Conservation (phyloP, 2,113 vertebrate genomes). For the Dicerorhinus sumatrensis region DNA sequence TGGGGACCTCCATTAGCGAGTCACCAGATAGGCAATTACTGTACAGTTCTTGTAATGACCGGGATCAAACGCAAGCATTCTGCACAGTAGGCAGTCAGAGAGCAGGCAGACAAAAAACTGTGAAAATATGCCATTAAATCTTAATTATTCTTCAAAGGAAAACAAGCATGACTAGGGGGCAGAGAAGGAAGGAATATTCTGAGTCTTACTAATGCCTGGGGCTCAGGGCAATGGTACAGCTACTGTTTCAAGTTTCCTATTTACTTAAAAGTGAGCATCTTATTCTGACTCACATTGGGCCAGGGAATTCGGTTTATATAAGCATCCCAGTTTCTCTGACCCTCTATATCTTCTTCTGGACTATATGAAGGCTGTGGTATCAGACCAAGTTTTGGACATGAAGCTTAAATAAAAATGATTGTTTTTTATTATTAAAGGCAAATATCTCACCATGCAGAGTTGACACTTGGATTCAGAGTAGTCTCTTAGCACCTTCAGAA, state of each 20-base stretch:
- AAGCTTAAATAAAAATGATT: neutral
- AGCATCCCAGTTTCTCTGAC: conserved; percentile 28
- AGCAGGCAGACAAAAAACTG: conserved; percentile 86
- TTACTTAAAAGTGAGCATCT: conserved; percentile 82
- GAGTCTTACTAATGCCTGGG: conserved; percentile 83
- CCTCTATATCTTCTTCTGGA: neutral
- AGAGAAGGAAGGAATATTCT: conserved; percentile 86
- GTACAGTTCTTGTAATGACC: conserved; percentile 89
- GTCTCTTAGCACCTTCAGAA: neutral
- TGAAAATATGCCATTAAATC: conserved; percentile 91
- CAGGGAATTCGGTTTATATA: conserved; percentile 28
- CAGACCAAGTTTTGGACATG: neutral
- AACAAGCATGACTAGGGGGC: conserved; percentile 88
- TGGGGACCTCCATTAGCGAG: conserved; percentile 89
- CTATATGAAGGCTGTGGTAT: neutral
- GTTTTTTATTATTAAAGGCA: neutral
- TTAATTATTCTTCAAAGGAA: conserved; percentile 93
- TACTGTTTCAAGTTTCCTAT: conserved; percentile 75
- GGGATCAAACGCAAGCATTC: conserved; percentile 87
- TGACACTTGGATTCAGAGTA: neutral
- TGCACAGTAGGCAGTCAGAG: conserved; percentile 88
- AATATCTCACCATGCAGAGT: neutral
- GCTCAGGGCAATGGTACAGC: conserved; percentile 82
- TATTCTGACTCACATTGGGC: conserved; percentile 57
- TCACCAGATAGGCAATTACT: conserved; percentile 91